Evolutionary conservation across 2,797 vertebrate species (phyloP).

Genomic region (Ambastaia sidthimunki): DNA sequence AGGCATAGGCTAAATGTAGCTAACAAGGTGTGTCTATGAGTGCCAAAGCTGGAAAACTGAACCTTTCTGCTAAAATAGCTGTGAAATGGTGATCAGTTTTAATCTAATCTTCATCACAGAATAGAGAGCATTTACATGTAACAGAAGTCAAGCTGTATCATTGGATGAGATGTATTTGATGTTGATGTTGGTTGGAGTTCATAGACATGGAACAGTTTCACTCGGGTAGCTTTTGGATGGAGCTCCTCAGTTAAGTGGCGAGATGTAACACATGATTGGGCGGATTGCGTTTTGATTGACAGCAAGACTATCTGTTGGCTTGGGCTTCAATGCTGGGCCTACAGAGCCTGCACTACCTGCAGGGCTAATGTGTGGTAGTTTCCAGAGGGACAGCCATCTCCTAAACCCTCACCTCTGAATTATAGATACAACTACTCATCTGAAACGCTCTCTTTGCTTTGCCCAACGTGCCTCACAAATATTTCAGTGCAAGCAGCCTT

Average conservation of each 20-base stretch:
- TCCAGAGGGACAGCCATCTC: slow-evolving; percentile 58
- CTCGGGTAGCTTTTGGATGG: slow-evolving; percentile 6
- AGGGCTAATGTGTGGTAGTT: slow-evolving; percentile 57
- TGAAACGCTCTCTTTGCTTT: slow-evolving; percentile 52
- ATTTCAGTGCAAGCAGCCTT: slow-evolving; percentile 42
- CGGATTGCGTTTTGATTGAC: slow-evolving; percentile 32
- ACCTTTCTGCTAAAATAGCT: slow-evolving; percentile 10
- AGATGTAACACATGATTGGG: slow-evolving; percentile 26
- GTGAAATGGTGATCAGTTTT: not conserved
- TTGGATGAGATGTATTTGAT: not conserved
- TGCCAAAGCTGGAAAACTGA: not conserved
- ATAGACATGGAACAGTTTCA: slow-evolving; percentile 24
- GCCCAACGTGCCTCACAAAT: slow-evolving; percentile 47
- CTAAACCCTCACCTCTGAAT: slow-evolving; percentile 60
- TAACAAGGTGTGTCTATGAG: not conserved
- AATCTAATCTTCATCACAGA: slow-evolving; percentile 23
- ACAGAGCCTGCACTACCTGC: slow-evolving; percentile 47
- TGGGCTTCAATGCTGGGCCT: slow-evolving; percentile 34
- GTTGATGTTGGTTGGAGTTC: not conserved
- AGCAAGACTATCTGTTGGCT: slow-evolving; percentile 39
- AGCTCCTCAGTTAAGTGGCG: not conserved
- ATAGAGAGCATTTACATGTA: slow-evolving; percentile 3
- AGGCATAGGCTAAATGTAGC: not conserved
- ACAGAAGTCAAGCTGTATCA: not conserved
- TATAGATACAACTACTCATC: slow-evolving; percentile 56